These are phyloP conservation scores for Cataglyphis rosenhaueri DNA, from an alignment of 2,888 invertebrate species.

Conservation along the genomic window DNA sequence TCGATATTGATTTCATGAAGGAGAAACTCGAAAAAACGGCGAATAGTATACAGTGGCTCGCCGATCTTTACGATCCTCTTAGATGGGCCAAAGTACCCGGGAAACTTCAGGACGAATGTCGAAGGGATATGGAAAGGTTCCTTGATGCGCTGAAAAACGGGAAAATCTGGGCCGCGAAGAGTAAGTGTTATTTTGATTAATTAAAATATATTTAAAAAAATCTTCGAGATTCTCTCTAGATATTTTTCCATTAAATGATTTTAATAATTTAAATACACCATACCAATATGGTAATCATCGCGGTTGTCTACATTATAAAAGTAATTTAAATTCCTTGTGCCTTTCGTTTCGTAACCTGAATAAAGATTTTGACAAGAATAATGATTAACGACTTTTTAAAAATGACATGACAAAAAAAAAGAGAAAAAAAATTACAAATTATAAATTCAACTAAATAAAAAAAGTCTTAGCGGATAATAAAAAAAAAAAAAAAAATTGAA, in stretches of 20 bases:
- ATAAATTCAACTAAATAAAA: not conserved
- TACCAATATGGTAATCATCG: not conserved
- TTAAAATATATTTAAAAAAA: not conserved
- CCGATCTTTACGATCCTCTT: slow-evolving; percentile 89
- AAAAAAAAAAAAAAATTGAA: not conserved
- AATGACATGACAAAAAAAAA: not conserved
- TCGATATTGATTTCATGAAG: slow-evolving; percentile 82
- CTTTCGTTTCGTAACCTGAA: not conserved
- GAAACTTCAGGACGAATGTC: slow-evolving; percentile 87
- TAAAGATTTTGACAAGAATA: not conserved
- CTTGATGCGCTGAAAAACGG: slow-evolving; percentile 88
- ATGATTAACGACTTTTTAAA: not conserved
- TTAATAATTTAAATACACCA: not conserved
- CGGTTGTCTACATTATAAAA: not conserved
- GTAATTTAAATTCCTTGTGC: not conserved
- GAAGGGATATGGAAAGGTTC: slow-evolving; percentile 87
- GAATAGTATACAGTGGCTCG: slow-evolving; percentile 88
- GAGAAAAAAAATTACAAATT: not conserved
- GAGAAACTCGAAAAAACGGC: slow-evolving; percentile 78
- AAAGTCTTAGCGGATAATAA: not conserved
- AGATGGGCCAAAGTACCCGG: slow-evolving; percentile 87
- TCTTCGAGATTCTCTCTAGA: not conserved
- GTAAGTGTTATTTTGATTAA: slow-evolving; percentile 88
- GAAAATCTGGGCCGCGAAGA: slow-evolving; percentile 91
- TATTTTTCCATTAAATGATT: not conserved